Evolutionary conservation across 1,140 invertebrate genomes (phyloP), one percentile per base, ranked within the genome.

Genomic region (Heliconius himera): DNA sequence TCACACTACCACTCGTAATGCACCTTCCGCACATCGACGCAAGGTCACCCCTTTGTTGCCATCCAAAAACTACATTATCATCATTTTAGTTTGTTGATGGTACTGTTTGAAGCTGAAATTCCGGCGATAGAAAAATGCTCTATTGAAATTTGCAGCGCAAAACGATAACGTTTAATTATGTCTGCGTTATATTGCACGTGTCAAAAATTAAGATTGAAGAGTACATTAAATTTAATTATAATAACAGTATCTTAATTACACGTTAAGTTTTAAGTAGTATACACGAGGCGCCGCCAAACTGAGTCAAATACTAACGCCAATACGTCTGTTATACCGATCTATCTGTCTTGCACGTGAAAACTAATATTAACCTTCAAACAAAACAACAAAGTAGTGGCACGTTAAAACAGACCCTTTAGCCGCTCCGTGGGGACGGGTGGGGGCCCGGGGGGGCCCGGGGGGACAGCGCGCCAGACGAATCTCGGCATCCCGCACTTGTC

Each of bases 281-380:
- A 51, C 41, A 46, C 13, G 2, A 46, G 41, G 41, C 41, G 9
- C 4, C 6, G 33, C 6, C 6, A 36, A 5, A 36, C 8, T 1
- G 33, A 36, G 0, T 36, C 33, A 36, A 6, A 36, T 46, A 46
- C 11, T 51, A 51, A 51, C 20, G n/a, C n/a, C n/a, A 18, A 9
- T 51, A 29, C 13, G 3, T 2, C 11, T 3, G 60, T 8, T 8
- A 8, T 8, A 9, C 70, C 54, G 77, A 84, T 84, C 80, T 80
- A 80, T 66, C 82, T 80, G 86, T 89, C 82, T 84, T 85, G 76
- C 85, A 89, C 87, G 90, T 90, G 86, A 88, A 90, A 91, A 91
- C 84, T 89, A 90, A 92, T 90, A 92, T 93, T 94, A 94, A 94
- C 93, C 91, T 93, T 94, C 90, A 94, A 93, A 94, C 89, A 90